Evolutionary conservation across 92 coral and sea anemone species (phyloP).

Genomic region (Parazoanthus swiftii): DNA sequence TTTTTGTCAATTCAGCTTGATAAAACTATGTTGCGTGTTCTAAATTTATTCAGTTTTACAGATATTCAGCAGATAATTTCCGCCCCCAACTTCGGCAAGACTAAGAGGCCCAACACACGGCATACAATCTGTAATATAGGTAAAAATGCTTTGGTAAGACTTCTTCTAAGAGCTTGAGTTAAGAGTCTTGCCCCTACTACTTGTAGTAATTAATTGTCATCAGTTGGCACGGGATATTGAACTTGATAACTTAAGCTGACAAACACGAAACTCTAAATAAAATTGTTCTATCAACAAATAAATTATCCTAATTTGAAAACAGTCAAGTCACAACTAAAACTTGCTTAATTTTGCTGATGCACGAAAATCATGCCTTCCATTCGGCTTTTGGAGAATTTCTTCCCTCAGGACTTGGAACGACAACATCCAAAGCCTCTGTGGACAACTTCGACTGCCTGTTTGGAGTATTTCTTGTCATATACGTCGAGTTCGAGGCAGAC

Average conservation of each 20-base stretch:
- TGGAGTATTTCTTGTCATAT: conserved; percentile 19
- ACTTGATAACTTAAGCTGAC: background rate
- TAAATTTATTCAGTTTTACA: background rate
- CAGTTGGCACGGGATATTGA: background rate
- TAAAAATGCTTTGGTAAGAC: background rate
- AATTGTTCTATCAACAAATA: background rate
- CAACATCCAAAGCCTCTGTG: background rate
- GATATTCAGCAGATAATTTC: background rate
- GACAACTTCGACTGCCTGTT: conserved; percentile 20
- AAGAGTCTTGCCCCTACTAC: background rate
- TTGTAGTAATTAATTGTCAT: background rate
- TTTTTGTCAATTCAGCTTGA: background rate
- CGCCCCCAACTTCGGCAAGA: background rate
- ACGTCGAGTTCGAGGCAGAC: conserved; percentile 35
- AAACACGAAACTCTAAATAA: background rate
- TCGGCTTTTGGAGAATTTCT: background rate
- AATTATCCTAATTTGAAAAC: too few relatives aligned
- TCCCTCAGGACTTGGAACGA: background rate
- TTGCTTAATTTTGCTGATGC: background rate
- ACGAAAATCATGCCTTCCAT: background rate
- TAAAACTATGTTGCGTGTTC: background rate
- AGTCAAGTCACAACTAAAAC: background rate
- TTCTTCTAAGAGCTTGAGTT: background rate
- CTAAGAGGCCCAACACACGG: background rate
- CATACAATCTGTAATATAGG: background rate